A percentile compares a stretch with the other conserved stretches of the same genome.
phyloP scores from a whole-genome alignment of 2,113 vertebrate genomes.

The Onychostoma macrolepis region DNA sequence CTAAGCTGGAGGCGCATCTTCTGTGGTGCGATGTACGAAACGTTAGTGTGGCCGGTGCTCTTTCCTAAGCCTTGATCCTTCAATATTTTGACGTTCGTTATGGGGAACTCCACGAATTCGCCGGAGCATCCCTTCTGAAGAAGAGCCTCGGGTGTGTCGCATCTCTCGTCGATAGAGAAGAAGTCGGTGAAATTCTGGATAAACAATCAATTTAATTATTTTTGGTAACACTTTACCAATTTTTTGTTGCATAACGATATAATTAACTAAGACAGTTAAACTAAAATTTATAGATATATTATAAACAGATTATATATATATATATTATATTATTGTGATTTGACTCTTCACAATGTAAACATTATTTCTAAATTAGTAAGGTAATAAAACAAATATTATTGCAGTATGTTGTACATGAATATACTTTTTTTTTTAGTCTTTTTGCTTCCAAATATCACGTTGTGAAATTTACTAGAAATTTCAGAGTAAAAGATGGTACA shows the following conservation, averaged over 20 bases:
- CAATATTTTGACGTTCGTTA: slow-evolving; percentile 79
- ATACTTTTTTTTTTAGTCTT: background rate
- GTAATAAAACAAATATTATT: background rate
- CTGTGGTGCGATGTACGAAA: slow-evolving; percentile 91
- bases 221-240: background rate
- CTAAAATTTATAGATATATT: background rate
- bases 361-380: background rate
- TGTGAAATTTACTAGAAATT: background rate
- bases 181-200: slow-evolving; percentile 90
- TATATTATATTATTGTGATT: background rate
- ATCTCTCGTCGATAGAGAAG: slow-evolving; percentile 81
- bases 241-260: background rate
- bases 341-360: background rate
- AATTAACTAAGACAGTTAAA: background rate
- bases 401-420: background rate
- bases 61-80: slow-evolving; percentile 79
- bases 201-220: background rate
- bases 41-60: slow-evolving; percentile 71
- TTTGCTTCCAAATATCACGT: background rate
- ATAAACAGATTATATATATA: background rate
- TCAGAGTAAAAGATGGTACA: background rate
- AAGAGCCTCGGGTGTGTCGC: slow-evolving; percentile 82
- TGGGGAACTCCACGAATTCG: slow-evolving; percentile 82
- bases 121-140: slow-evolving; percentile 82
- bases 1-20: slow-evolving; percentile 85